Percentiles rank a stretch among this genome's conserved stretches.
Conservation (phyloP, 2,888 invertebrate species). For the Carpatolechia fugitivella region DNA sequence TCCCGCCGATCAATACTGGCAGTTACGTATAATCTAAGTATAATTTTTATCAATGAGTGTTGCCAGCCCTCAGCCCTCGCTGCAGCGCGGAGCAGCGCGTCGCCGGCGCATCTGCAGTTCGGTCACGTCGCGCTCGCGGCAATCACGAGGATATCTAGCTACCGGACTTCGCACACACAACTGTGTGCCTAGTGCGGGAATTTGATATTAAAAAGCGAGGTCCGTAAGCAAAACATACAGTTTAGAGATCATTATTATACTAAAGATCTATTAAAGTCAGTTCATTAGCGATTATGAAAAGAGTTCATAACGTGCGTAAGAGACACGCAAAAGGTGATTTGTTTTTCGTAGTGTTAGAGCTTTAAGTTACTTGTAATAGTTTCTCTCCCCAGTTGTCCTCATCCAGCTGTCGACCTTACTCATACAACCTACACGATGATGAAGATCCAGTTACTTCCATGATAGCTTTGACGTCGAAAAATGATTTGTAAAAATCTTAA, state of each 20-base stretch:
- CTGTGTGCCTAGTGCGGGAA: not conserved
- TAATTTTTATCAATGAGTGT: constrained; percentile 9
- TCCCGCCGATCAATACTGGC: not conserved
- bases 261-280: no score
- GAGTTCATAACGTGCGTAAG: no score
- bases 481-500: no score
- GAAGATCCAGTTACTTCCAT: no score
- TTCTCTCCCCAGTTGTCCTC: no score
- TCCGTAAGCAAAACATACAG: not conserved
- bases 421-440: no score
- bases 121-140: constrained; percentile 52
- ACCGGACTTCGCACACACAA: constrained; percentile 35
- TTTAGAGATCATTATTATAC: not conserved
- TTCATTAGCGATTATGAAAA: no score
- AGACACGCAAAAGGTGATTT: no score
- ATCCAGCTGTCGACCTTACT: no score
- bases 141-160: constrained; percentile 54
- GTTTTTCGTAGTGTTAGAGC: no score
- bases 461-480: no score
- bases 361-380: no score
- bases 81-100: not conserved
- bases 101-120: constrained; percentile 33
- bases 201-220: not conserved
- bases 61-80: not conserved
- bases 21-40: not conserved